Percentiles rank a stretch among this genome's conserved stretches.
phyloP scores from a whole-genome alignment of 2,797 vertebrate genomes.

The Phalloptychus januarius region DNA sequence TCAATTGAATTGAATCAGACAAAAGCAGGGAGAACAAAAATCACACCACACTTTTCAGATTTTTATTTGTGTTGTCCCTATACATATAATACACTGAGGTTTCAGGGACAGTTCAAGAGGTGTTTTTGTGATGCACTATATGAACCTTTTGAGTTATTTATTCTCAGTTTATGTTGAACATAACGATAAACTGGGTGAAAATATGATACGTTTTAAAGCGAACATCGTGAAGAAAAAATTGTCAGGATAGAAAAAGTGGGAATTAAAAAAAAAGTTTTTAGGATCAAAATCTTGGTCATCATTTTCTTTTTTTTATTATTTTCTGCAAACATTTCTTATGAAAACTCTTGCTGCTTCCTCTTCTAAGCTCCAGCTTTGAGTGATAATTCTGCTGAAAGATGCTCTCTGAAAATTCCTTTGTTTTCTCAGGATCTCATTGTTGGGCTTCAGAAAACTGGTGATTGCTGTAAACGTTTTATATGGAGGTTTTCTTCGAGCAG shows the following conservation, averaged over 20 bases:
- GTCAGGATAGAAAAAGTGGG: not conserved
- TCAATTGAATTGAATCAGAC: not conserved
- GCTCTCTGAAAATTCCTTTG: not conserved
- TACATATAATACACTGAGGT: not conserved
- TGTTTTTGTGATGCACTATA: not conserved
- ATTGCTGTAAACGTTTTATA: not conserved
- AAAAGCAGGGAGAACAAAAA: not conserved
- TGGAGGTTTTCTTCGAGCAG: not conserved
- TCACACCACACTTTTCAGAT: not conserved
- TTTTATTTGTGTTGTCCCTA: not conserved
- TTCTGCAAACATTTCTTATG: not conserved
- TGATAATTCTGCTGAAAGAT: not conserved
- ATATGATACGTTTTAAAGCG: not conserved
- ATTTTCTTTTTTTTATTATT: not conserved
- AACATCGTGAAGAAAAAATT: not conserved
- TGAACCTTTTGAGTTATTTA: not conserved
- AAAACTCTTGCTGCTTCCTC: not conserved
- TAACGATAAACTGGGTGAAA: not conserved
- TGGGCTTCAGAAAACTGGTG: not conserved
- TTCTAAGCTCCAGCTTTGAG: not conserved
- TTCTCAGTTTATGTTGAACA: not conserved
- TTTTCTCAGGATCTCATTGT: not conserved
- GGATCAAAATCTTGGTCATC: not conserved
- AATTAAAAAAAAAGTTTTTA: not conserved
- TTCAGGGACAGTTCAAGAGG: not conserved